Conservation (phyloP, 2,888 invertebrate genomes). For the Beris chalybata region DNA sequence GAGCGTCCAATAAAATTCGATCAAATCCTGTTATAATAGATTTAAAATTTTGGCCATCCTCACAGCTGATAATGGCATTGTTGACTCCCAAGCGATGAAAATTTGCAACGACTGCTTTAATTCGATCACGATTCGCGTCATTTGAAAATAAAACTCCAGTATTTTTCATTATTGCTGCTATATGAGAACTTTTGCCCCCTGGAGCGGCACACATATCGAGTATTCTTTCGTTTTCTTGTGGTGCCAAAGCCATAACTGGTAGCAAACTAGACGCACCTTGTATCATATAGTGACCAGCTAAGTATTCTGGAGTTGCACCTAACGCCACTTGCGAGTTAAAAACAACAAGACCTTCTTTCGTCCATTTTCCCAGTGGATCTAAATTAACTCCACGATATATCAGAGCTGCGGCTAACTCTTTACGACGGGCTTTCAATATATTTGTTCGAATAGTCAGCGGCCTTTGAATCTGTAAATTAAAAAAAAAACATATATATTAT, state of each 20-base stretch:
- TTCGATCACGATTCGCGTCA: constrained; percentile 87
- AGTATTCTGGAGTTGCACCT: constrained; percentile 98
- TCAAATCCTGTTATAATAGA: constrained; percentile 90
- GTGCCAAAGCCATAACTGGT: constrained; percentile 97
- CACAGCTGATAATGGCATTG: constrained; percentile 85
- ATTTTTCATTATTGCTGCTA: constrained; percentile 97
- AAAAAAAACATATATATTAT: background rate
- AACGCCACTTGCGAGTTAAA: constrained; percentile 95
- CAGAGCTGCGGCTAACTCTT: constrained; percentile 91
- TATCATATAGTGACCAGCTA: constrained; percentile 96
- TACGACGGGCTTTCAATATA: constrained; percentile 86
- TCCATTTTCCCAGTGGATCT: constrained; percentile 98
- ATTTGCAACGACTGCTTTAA: constrained; percentile 93
- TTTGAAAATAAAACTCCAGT: constrained; percentile 96
- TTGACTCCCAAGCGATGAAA: constrained; percentile 94
- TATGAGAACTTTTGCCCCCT: constrained; percentile 98
- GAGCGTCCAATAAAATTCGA: constrained; percentile 93
- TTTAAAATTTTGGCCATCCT: constrained; percentile 87
- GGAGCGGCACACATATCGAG: constrained; percentile 98
- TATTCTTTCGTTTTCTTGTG: constrained; percentile 91
- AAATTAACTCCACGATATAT: constrained; percentile 97
- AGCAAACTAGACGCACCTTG: constrained; percentile 96
- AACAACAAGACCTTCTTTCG: constrained; percentile 94
- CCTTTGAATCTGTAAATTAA: constrained; percentile 61
- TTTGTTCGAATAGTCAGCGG: constrained; percentile 96